Evolutionary conservation across 1,140 invertebrate species (phyloP), one percentile per base, ranked within the genome.

Genomic region (Ceratosolen solmsi): DNA sequence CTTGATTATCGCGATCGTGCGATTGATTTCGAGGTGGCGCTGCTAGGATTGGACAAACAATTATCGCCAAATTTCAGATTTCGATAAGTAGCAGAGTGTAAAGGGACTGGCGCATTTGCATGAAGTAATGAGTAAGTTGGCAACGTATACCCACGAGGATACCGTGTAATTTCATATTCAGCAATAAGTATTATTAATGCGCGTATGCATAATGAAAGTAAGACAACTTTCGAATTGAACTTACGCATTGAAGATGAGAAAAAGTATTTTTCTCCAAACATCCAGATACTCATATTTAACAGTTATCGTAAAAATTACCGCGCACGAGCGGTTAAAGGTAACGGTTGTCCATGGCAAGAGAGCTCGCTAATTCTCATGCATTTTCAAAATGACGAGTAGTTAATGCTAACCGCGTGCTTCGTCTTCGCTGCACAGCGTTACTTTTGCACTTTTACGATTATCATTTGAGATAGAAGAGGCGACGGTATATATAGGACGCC

Each of bases 361-460:
- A 22, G 5, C 2, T 36, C 0, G 25, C 15, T 33, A 36, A 15
- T 65, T 36, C 33, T 36, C 33, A 36, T 65, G 15, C 8, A 36
- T 36, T 36, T 36, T 65, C 8, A 65, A 65, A 36, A 65, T 22
- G 25, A 27, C 27, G 27, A n/a, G 20, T 1, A n/a, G 1, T 30
- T 60, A 60, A 60, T 2, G 17, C 27, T 30, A 9, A 60, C 13
- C 58, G 7, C 58, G 9, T 60, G 7, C 41, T 46, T 46, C 13
- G 13, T 46, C 41, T 46, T 60, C n/a, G 30, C 13, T 30, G 58
- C 13, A 33, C 9, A 33, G 41, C 41, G 41, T 63, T 0, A 63
- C n/a, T n/a, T n/a, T n/a, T n/a, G n/a, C n/a, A n/a, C 33, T 63
- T 63, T 63, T 63, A 33, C 60, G 60, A 36, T 63, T 63, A 33